Evolutionary conservation across 2,888 invertebrate genomes (phyloP).

Genomic region (Dastarcus helophoroides): DNA sequence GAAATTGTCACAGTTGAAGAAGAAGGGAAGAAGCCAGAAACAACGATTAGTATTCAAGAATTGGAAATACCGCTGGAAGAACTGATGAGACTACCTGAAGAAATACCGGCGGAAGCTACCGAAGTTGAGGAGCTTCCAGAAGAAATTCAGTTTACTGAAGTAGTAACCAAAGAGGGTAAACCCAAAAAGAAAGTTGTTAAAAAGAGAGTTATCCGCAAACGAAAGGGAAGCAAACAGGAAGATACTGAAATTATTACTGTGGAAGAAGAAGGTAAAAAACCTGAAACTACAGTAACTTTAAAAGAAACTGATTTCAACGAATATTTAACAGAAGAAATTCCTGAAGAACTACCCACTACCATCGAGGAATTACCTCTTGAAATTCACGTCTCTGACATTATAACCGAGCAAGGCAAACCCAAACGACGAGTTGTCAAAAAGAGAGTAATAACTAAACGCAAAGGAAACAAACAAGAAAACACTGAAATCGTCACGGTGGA

Average conservation of each 20-base stretch:
- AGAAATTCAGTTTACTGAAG: slow-evolving; percentile 23
- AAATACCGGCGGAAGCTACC: slow-evolving; percentile 15
- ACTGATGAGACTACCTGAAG: slow-evolving; percentile 18
- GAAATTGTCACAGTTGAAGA: slow-evolving; percentile 22
- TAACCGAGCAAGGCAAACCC: slow-evolving; percentile 19
- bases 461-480: slow-evolving; percentile 27
- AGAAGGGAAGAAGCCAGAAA: slow-evolving; percentile 23
- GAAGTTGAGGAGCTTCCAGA: slow-evolving; percentile 9
- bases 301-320: slow-evolving; percentile 18
- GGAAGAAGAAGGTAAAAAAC: slow-evolving; percentile 26
- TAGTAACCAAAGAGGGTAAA: slow-evolving; percentile 21
- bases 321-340: slow-evolving; percentile 14
- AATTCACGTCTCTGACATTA: slow-evolving; percentile 23
- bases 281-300: slow-evolving; percentile 25
- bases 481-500: slow-evolving; percentile 32
- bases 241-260: slow-evolving; percentile 31
- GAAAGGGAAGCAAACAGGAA: slow-evolving; percentile 15
- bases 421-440: slow-evolving; percentile 26
- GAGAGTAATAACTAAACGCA: slow-evolving; percentile 34
- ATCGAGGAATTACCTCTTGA: slow-evolving; percentile 35
- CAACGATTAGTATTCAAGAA: slow-evolving; percentile 22
- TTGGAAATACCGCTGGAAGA: slow-evolving; percentile 20
- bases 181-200: slow-evolving; percentile 23
- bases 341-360: slow-evolving; percentile 28
- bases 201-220: slow-evolving; percentile 34